Base-by-base conservation (phyloP, 2,113 vertebrate genomes). In the Prunella himalayana region DNA sequence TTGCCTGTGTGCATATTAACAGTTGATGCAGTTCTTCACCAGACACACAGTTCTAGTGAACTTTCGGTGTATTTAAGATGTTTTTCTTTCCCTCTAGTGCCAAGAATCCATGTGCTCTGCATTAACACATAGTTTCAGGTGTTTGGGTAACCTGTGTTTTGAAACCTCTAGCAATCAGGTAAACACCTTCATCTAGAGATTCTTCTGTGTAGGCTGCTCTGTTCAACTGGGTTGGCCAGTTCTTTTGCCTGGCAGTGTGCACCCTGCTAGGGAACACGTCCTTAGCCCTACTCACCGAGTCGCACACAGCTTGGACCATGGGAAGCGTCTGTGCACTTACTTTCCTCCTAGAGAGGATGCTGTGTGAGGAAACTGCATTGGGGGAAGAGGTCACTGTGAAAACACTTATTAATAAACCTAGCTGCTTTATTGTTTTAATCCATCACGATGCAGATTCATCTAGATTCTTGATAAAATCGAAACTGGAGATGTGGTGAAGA, bases 61-160 rank as follows among this genome's bases (percentile, higher is more conserved):
- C n/a, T 70, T 77, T 2, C 54, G 16, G 14, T 75, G 54, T 54
- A 24, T 45, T 78, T 70, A 61, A 81, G 63, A 42, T 10, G 20
- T 42, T 39, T 33, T 50, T 39, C 13, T 13, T 70, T 25, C 10
- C 56, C 21, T 11, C 13, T 42, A 59, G 33, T 54, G 49, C 53
- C 44, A 66, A 59, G 51, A 78, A 69, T 76, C 22, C 37, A 12
- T 11, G 3, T 0, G 1, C 28, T 90, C 42, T 59, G 50, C 42
- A 63, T 76, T 82, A 76, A 87, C 44, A 66, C 16, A 19, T 44
- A 31, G 11, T 82, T 91, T 63, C 90, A 78, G 42, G n/a, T 69
- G 45, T 90, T 92, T 76, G 54, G 78, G 54, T 85, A 79, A 80
- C 63, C 19, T 14, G 15, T 88, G 56, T 90, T 94, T 93, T 75